Percentiles rank a stretch among this genome's conserved stretches.
Evolutionary conservation across 1,140 invertebrate species (phyloP).

Genomic region (Chelonus insularis): DNA sequence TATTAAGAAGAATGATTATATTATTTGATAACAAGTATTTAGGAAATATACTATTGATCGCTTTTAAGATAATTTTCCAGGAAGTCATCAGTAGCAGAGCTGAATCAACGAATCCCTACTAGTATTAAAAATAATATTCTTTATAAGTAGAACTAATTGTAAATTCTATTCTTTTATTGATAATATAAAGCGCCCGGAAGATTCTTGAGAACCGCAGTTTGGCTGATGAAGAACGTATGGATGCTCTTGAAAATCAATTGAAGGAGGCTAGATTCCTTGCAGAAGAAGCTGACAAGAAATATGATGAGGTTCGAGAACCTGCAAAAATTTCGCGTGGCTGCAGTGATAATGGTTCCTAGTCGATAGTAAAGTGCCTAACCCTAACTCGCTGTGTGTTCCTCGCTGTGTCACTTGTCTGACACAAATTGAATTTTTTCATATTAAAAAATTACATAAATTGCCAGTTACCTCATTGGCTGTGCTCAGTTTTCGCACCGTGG

Average conservation of each 20-base stretch:
- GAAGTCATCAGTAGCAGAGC: constrained; percentile 23
- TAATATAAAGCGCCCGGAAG: constrained; percentile 87
- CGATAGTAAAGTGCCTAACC: constrained; percentile 56
- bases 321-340: constrained; percentile 47
- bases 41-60: neutral
- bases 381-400: constrained; percentile 46
- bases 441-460: neutral
- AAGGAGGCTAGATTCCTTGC: constrained; percentile 99
- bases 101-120: neutral
- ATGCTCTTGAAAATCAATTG: constrained; percentile 97
- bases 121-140: constrained; percentile 5
- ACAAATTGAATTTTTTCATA: neutral
- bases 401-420: constrained; percentile 33
- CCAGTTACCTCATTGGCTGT: constrained; percentile 8
- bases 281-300: constrained; percentile 99
- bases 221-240: constrained; percentile 99
- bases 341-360: constrained; percentile 57
- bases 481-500: constrained; percentile 15
- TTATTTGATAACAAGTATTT: too few relatives aligned
- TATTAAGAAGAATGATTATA: too few relatives aligned
- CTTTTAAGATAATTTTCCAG: neutral
- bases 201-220: constrained; percentile 99
- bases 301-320: constrained; percentile 92
- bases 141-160: constrained; percentile 14
- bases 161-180: constrained; percentile 29